Percentiles rank a stretch among this genome's conserved stretches.
Conservation (phyloP, 2,888 invertebrate species). For the Linyphia triangularis region DNA sequence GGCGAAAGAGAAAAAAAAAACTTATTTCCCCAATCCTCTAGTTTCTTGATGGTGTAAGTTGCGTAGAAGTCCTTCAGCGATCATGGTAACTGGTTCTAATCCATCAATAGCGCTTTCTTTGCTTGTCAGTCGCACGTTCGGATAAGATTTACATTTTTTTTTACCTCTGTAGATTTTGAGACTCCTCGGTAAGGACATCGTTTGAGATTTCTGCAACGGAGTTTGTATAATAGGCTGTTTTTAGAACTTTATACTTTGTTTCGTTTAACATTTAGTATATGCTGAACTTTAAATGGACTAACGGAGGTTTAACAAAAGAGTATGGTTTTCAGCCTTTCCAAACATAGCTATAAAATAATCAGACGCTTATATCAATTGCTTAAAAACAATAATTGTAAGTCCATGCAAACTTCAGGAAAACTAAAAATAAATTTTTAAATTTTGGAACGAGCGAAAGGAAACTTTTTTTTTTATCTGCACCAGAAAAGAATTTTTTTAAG, state of each 20-base stretch:
- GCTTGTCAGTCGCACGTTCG: constrained; percentile 42
- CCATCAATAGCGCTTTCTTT: constrained; percentile 41
- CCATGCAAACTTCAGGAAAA: no score
- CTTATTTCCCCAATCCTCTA: background rate
- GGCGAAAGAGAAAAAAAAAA: constrained; percentile 1
- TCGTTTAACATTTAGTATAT: no score
- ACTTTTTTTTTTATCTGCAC: no score
- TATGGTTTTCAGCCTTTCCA: no score
- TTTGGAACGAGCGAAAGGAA: no score
- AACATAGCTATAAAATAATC: no score
- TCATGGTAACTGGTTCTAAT: constrained; percentile 38
- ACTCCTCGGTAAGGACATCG: background rate
- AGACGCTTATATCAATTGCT: no score
- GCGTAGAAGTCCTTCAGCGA: constrained; percentile 32
- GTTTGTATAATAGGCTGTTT: background rate
- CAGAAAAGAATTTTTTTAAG: no score
- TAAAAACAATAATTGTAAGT: no score
- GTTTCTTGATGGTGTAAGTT: constrained; percentile 34
- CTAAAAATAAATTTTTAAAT: no score
- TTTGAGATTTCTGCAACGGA: background rate
- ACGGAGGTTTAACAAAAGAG: no score
- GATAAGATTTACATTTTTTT: constrained; percentile 41
- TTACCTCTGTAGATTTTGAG: background rate
- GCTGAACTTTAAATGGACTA: no score
- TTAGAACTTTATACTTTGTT: background rate